phyloP scores from a whole-genome alignment of 2,113 vertebrate genomes.

The Oxyura jamaicensis region DNA sequence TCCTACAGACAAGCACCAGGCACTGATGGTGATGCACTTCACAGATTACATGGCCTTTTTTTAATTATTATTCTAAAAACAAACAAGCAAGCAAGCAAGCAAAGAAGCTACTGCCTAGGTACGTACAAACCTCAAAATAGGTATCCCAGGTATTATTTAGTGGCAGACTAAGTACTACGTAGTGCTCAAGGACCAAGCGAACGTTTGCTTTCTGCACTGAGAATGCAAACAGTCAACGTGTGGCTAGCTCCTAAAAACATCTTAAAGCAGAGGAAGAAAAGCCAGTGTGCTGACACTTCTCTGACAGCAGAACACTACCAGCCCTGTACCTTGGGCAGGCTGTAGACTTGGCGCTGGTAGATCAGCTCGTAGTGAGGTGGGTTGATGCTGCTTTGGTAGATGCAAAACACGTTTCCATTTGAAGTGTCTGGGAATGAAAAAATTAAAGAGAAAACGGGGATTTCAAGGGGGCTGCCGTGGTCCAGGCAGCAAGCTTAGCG shows the following conservation, averaged over 20 bases:
- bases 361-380: slow-evolving; percentile 95
- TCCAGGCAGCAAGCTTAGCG: not conserved
- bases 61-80: no score
- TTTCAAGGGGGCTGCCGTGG: rapidly evolving
- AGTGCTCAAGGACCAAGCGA: not conserved
- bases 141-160: not conserved
- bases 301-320: not conserved
- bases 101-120: not conserved
- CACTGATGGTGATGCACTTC: rapidly evolving
- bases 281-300: rapidly evolving
- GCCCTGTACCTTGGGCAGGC: slow-evolving; percentile 87
- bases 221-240: rapidly evolving
- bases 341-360: slow-evolving; percentile 91
- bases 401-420: slow-evolving; percentile 93
- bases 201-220: not conserved
- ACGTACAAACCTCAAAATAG: rapidly evolving
- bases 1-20: rapidly evolving
- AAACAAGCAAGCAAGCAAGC: no score
- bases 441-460: not conserved
- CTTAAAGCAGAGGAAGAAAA: not conserved
- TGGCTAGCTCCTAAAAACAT: rapidly evolving
- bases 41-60: rapidly evolving
- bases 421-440: slow-evolving; percentile 80
- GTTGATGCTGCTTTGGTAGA: slow-evolving; percentile 92
- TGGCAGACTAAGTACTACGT: rapidly evolving